Conservation (phyloP, 2,888 invertebrate genomes). For the Bugulina stolonifera region DNA sequence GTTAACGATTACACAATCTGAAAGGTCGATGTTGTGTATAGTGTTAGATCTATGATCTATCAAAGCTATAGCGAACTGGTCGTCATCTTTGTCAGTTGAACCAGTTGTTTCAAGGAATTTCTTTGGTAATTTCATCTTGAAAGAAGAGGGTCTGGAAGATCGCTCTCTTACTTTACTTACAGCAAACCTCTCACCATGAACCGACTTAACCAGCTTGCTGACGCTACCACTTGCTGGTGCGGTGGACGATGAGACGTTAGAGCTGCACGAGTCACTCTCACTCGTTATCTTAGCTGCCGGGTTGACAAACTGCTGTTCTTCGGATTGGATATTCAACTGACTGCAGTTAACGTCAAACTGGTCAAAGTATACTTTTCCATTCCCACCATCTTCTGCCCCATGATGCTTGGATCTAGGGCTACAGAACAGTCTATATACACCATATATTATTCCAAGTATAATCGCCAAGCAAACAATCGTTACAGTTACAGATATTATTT, state of each 20-base stretch:
- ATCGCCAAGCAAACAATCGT: not conserved
- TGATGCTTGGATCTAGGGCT: not conserved
- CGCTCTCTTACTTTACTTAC: not conserved
- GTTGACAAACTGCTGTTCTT: conserved; percentile 5
- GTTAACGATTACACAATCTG: not conserved
- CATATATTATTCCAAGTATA: not conserved
- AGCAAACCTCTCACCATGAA: not conserved
- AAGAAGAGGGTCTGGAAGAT: not conserved
- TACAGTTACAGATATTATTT: not conserved
- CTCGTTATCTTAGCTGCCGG: conserved; percentile 12
- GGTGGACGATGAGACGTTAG: not conserved
- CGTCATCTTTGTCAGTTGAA: not conserved
- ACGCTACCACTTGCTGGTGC: not conserved
- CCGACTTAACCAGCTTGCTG: not conserved
- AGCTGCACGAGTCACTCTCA: conserved; percentile 9
- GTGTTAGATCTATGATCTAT: conserved; percentile 11
- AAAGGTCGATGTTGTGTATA: not conserved
- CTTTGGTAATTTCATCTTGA: conserved; percentile 8
- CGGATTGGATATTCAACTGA: conserved; percentile 9
- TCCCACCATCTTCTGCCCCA: not conserved
- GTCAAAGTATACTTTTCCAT: not conserved
- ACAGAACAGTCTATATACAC: not conserved
- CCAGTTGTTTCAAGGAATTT: not conserved
- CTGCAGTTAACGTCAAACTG: conserved; percentile 25
- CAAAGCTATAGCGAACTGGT: not conserved